Evolutionary conservation across 2,888 invertebrate genomes (phyloP).

Genomic region (Cephonodes hylas): DNA sequence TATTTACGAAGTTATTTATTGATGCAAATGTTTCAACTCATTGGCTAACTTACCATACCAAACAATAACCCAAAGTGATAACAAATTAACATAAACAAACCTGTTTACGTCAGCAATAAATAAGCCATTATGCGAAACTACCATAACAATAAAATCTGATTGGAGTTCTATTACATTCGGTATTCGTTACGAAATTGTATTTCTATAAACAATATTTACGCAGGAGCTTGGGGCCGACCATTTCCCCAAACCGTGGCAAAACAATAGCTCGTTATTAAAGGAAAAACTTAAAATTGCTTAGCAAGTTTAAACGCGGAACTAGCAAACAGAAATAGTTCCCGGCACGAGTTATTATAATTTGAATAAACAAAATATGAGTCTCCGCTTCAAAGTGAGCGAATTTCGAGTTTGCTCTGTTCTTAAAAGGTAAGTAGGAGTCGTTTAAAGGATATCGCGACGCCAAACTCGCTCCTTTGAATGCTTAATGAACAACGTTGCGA

Average conservation of each 20-base stretch:
- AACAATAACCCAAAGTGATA: too few species aligned
- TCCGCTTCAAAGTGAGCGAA: not conserved
- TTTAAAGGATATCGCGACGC: conserved; percentile 40
- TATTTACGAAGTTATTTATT: too few species aligned
- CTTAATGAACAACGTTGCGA: conserved; percentile 51
- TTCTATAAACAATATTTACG: not conserved
- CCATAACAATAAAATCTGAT: not conserved
- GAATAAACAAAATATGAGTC: not conserved
- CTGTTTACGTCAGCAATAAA: too few species aligned
- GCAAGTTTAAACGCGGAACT: not conserved
- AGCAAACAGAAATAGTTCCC: not conserved
- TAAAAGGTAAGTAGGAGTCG: conserved; percentile 2
- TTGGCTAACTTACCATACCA: too few species aligned
- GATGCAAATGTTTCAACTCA: too few species aligned
- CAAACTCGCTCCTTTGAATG: conserved; percentile 49
- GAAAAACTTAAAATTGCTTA: not conserved
- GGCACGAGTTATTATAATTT: not conserved
- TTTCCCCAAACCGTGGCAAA: not conserved
- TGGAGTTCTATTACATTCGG: not conserved
- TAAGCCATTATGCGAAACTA: too few species aligned
- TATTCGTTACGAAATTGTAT: not conserved
- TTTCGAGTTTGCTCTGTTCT: not conserved
- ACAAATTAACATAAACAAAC: too few species aligned
- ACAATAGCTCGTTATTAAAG: not conserved
- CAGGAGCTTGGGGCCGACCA: not conserved